Evolutionary conservation across 2,113 vertebrate species (phyloP), one percentile per base, ranked within the genome.

Genomic region (Hippocampus abdominalis): DNA sequence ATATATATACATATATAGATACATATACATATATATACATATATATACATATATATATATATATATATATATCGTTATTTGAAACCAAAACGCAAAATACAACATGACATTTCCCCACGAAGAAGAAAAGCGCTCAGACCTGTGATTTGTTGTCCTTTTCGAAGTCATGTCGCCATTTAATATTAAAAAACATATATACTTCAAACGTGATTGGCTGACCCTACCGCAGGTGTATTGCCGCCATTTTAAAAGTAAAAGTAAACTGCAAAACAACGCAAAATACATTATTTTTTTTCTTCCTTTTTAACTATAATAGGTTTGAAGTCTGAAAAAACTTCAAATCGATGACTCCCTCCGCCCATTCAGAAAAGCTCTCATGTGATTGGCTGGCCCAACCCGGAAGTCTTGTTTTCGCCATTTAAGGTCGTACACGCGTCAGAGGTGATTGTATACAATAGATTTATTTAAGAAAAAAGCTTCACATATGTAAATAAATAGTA

Each of bases 401-500:
- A 64, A 64, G 63, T 67, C 13, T 64, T 23, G 8, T 53, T 66
- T 20, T 23, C 20, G 84, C 90, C 87, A 88, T 88, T 91, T 91
- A 92, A 84, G 88, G 86, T 90, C 65, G 25, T 27, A 66, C 65
- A 66, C 46, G 65, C 36, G 13, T 39, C 40, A 6, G 20, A 81
- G 83, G 84, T 89, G 89, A 84, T 92, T 92, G 92, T 93, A 93
- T 93, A 92, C 92, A 93, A 93, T 93, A 91, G 90, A 92, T 94
- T 94, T 96, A 98, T 98, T 97, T 96, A 96, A 94, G 90, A 95
- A 96, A 96, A 96, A 95, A 96, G 92, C 90, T 86, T 94, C 94
- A 98, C 96, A 98, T 98, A 98, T 98, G 98, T 98, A 98, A 98
- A 98, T 98, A 98, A 98, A 98, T 98, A 98, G 97, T 95, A 92